Conservation (phyloP, 2,888 invertebrate genomes). For the Drosophila robusta region DNA sequence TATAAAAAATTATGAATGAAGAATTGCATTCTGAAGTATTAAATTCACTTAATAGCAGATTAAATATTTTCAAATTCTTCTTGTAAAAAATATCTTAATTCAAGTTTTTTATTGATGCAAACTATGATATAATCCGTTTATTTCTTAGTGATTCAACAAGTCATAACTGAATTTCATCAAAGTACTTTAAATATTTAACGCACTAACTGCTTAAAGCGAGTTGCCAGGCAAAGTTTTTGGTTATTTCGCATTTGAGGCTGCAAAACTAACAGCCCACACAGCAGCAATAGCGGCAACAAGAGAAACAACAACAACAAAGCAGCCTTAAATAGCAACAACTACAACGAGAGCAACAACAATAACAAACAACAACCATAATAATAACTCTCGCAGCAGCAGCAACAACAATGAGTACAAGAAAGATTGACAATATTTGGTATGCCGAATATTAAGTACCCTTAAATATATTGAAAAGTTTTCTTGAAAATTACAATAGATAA, state of each 20-base stretch:
- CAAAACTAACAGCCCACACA: constrained; percentile 28
- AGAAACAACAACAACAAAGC: constrained; percentile 7
- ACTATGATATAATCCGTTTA: constrained; percentile 23
- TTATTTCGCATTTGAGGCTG: constrained; percentile 39
- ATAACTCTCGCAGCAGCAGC: constrained; percentile 46
- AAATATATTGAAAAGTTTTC: not conserved
- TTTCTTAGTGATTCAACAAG: constrained; percentile 28
- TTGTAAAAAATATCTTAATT: not conserved
- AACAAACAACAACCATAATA: constrained; percentile 34
- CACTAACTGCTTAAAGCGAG: constrained; percentile 54
- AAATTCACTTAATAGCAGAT: not conserved
- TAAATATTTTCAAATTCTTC: not conserved
- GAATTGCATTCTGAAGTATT: not conserved
- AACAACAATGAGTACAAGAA: constrained; percentile 44
- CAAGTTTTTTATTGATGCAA: constrained; percentile 11
- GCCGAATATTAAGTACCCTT: constrained; percentile 7
- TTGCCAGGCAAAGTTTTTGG: constrained; percentile 49
- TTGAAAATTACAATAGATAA: not conserved
- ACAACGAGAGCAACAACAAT: constrained; percentile 16
- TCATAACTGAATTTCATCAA: constrained; percentile 28
- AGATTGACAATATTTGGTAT: not conserved
- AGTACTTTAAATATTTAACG: constrained; percentile 51
- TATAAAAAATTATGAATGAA: not conserved
- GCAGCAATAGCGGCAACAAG: constrained; percentile 16
- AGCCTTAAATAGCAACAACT: constrained; percentile 36